These are phyloP conservation scores for Nymphalis c-album DNA, from an alignment of 2,888 invertebrate genomes.

Conservation along the genomic window DNA sequence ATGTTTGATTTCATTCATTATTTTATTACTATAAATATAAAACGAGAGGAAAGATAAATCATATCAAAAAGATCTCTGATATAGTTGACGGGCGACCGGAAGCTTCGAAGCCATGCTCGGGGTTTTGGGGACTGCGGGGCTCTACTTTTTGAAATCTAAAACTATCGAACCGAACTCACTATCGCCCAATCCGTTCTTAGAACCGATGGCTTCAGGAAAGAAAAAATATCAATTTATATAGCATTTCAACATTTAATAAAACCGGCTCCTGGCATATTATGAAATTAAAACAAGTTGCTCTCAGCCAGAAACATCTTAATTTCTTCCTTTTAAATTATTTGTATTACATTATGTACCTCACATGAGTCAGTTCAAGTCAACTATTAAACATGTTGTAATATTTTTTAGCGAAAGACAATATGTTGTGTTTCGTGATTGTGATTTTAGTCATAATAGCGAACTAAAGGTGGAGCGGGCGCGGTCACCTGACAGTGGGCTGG, in stretches of 20 bases:
- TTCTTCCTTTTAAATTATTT: not conserved
- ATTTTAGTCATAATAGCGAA: no score
- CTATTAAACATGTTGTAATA: not conserved
- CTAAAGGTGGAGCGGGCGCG: no score
- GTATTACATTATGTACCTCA: not conserved
- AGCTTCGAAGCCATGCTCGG: constrained; percentile 60
- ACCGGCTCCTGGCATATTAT: not conserved
- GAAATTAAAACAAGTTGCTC: not conserved
- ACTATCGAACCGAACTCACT: constrained; percentile 49
- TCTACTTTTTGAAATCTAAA: constrained; percentile 30
- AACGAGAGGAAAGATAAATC: not conserved
- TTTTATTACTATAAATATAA: not conserved
- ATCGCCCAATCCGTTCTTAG: constrained; percentile 57
- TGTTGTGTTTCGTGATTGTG: not conserved
- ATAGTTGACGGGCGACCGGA: constrained; percentile 22
- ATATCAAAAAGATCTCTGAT: constrained; percentile 16
- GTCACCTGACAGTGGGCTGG: constrained; percentile 52
- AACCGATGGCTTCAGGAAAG: constrained; percentile 71
- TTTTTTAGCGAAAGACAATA: not conserved
- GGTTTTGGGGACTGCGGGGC: constrained; percentile 31
- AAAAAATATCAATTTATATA: constrained; percentile 47
- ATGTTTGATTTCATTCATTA: constrained; percentile 8
- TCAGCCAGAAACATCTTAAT: not conserved
- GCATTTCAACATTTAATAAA: constrained; percentile 5
- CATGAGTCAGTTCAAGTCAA: not conserved